These are phyloP conservation scores for Rutilus rutilus DNA, from an alignment of 2,113 vertebrate species.

Conservation along the genomic window DNA sequence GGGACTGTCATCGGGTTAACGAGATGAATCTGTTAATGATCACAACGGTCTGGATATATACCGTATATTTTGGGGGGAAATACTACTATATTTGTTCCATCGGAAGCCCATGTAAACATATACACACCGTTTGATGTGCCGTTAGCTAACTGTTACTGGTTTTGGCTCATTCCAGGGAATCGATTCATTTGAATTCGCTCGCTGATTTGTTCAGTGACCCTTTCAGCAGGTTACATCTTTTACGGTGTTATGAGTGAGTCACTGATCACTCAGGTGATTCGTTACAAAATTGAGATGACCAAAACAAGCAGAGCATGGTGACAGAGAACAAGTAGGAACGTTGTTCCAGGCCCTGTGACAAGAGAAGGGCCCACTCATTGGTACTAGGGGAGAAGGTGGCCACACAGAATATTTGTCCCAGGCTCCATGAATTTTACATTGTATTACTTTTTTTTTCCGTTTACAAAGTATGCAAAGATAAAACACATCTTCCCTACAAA, in stretches of 20 bases:
- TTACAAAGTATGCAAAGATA: background rate
- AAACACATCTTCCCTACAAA: background rate
- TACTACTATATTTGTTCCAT: background rate
- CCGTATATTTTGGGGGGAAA: background rate
- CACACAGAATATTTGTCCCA: background rate
- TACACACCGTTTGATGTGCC: background rate
- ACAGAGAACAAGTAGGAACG: background rate
- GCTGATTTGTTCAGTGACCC: background rate
- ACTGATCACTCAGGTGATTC: background rate
- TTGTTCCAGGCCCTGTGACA: background rate
- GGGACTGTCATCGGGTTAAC: constrained; percentile 6
- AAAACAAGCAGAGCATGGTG: background rate
- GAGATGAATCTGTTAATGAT: background rate
- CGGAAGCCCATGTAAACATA: background rate
- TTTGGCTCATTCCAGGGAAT: background rate
- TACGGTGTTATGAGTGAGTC: background rate
- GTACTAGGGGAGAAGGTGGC: background rate
- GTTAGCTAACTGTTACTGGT: background rate
- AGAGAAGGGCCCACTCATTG: background rate
- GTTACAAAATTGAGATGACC: background rate
- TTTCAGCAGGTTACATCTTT: background rate
- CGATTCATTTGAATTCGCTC: constrained; percentile 3
- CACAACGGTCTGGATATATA: background rate
- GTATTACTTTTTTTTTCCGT: background rate
- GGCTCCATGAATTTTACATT: background rate